A percentile compares a stretch with the other conserved stretches of the same genome.
phyloP scores from a whole-genome alignment of 2,797 vertebrate species.

The Lateolabrax maculatus region DNA sequence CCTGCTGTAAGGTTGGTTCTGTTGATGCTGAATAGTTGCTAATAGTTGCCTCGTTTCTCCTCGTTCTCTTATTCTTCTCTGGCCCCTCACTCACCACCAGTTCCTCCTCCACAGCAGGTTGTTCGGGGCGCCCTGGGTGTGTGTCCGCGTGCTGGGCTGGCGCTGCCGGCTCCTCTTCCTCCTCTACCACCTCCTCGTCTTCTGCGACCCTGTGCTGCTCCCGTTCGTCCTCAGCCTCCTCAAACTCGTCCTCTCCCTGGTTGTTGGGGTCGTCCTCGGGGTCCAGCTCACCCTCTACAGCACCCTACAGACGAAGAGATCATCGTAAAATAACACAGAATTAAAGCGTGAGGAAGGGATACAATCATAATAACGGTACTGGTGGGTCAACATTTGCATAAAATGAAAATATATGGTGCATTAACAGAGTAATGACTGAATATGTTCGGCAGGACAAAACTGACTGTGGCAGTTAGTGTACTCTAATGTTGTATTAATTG shows the following conservation, averaged over 20 bases:
- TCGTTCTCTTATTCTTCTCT: not conserved
- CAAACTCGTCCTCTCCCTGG: conserved; percentile 98
- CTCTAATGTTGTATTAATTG: conserved; percentile 26
- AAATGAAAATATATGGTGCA: not conserved
- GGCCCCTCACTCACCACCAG: conserved; percentile 88
- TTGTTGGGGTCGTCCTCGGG: conserved; percentile 98
- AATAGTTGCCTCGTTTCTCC: not conserved
- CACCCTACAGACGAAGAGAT: conserved; percentile 77
- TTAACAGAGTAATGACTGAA: conserved; percentile 2
- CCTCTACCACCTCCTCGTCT: conserved; percentile 87
- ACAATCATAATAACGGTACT: not conserved
- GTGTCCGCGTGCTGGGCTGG: conserved; percentile 83
- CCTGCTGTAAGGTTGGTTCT: not conserved
- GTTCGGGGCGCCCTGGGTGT: conserved; percentile 76
- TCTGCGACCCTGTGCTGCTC: conserved; percentile 84
- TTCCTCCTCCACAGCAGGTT: conserved; percentile 89
- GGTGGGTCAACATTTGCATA: not conserved
- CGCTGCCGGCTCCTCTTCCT: conserved; percentile 86
- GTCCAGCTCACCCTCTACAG: conserved; percentile 88
- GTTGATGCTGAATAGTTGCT: not conserved
- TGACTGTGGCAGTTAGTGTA: conserved; percentile 2
- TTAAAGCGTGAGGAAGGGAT: not conserved
- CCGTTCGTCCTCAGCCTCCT: conserved; percentile 93
- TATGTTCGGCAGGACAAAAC: conserved; percentile 17
- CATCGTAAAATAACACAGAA: not conserved